phyloP scores from a whole-genome alignment of 2,888 invertebrate species.

The Bellardia pandia region DNA sequence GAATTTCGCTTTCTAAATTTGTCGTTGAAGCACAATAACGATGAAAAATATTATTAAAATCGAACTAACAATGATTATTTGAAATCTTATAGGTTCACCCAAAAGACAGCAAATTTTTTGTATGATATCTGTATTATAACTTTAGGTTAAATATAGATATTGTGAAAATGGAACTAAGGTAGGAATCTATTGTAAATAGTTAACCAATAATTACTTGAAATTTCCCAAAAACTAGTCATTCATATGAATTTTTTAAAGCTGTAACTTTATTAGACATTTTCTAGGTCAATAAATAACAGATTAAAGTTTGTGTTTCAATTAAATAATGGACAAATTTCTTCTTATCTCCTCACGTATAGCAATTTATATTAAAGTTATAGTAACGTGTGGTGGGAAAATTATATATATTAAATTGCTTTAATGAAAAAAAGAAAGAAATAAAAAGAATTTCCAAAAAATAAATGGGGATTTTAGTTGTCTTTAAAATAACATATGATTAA shows the following conservation, averaged over 20 bases:
- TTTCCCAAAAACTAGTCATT: background rate
- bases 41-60: no score
- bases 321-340: background rate
- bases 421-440: constrained; percentile 10
- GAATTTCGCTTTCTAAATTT: no score
- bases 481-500: background rate
- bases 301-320: background rate
- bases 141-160: no score
- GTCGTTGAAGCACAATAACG: no score
- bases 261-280: background rate
- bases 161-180: no score
- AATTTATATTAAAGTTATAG: background rate
- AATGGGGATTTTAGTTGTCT: background rate
- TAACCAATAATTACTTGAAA: background rate
- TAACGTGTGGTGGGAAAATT: constrained; percentile 26
- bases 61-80: no score
- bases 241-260: background rate
- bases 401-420: background rate
- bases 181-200: no score
- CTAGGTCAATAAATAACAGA: background rate
- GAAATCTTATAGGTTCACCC: no score
- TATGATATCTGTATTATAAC: no score
- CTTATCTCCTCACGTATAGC: background rate
- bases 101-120: no score
- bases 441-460: constrained; percentile 1